Evolutionary conservation across 1,140 invertebrate genomes (phyloP), one percentile per base, ranked within the genome.

Genomic region (Epicauta chinensis): DNA sequence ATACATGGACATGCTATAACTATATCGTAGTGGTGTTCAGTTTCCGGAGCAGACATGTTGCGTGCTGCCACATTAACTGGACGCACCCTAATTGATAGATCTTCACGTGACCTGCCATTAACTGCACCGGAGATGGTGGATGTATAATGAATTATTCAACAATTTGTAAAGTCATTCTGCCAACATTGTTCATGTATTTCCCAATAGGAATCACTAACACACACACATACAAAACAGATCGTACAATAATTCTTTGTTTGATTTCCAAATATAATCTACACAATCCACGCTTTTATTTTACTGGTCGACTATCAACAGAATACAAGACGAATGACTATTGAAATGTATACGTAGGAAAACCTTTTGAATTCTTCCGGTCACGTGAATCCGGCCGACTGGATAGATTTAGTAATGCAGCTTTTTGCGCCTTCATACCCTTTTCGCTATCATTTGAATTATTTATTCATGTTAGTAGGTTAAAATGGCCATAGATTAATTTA

Each of bases 201-300:
- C 58, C 58, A 47, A 10, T 23, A 12, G 55, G 51, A 45, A 35
- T 50, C 55, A 48, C 43, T 43, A 39, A 34, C 39, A 48, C n/a
- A n/a, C n/a, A n/a, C n/a, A n/a, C n/a, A n/a, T n/a, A n/a, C n/a
- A n/a, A n/a, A n/a, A n/a, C n/a, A n/a, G 0, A 23, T 23, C 23
- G 47, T 47, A 50, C 59, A 42, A 61, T 61, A 61, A 56, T 52
- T 61, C 50, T 56, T 61, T 59, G 56, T 61, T 59, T 61, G 59
- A 61, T 59, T 54, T 56, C 47, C 38, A 15, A 37, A 43, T 39
- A 38, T 23, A 23, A 23, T 23, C n/a, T n/a, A n/a, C n/a, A n/a
- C n/a, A n/a, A n/a, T n/a, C n/a, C n/a, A n/a, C n/a, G n/a, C n/a
- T n/a, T 23, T 51, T 50, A 53, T 38, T 52, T 59, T 56, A 56